These are phyloP conservation scores for Spongilla lacustris DNA, from an alignment of 37 sponge, comb jelly and placozoan genomes.

Conservation along the genomic window DNA sequence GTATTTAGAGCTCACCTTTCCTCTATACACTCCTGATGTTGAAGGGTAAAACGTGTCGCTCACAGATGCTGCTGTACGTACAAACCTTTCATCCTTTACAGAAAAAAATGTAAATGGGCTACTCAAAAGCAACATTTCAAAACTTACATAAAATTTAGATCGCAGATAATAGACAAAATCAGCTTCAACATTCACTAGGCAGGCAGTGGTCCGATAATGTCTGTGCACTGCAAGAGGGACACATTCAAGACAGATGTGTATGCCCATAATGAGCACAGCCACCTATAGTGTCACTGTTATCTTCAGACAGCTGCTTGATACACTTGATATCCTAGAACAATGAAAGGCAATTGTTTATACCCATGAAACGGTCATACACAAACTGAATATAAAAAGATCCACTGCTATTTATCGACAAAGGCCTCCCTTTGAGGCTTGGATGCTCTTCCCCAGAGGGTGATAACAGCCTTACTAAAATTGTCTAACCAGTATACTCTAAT, in stretches of 20 bases:
- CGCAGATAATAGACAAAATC: constrained; percentile 48
- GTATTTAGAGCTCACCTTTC: constrained; percentile 29
- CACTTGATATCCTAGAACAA: background rate
- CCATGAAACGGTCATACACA: no score
- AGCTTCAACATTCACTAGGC: constrained; percentile 33
- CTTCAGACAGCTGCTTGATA: background rate
- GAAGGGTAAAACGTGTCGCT: constrained; percentile 45
- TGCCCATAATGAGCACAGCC: background rate
- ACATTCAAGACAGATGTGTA: background rate
- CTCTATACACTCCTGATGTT: constrained; percentile 34
- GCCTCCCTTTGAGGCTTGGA: no score
- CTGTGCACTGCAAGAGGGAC: constrained; percentile 2
- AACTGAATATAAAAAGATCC: background rate
- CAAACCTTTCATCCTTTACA: constrained; percentile 53
- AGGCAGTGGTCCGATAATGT: constrained; percentile 29
- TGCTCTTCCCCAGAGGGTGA: no score
- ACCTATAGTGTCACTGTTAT: background rate
- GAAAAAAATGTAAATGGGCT: background rate
- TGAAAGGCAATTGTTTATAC: background rate
- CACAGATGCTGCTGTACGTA: constrained; percentile 58
- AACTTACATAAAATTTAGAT: constrained; percentile 18
- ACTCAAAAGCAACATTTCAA: background rate
- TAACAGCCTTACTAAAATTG: no score
- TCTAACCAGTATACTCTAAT: no score
- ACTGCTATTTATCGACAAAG: no score